These are phyloP conservation scores for Colius striatus DNA, from an alignment of 2,113 vertebrate species.

Conservation along the genomic window DNA sequence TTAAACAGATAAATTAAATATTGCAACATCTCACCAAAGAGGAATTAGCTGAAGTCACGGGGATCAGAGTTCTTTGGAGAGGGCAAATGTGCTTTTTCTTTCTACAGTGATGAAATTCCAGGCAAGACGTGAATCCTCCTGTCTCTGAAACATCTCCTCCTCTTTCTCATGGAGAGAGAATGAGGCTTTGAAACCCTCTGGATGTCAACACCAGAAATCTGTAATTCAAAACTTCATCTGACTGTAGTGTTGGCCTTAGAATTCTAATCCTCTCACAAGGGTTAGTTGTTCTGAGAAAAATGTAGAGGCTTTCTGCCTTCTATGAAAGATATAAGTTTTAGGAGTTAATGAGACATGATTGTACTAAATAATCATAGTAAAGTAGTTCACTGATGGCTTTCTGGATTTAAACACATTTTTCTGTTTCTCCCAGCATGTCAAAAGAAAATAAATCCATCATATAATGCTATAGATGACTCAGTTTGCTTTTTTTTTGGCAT, in stretches of 20 bases:
- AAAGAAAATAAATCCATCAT: not conserved
- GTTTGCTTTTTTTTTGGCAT: not conserved
- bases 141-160: not conserved
- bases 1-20: not conserved
- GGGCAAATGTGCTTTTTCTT: not conserved
- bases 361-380: not conserved
- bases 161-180: not conserved
- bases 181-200: not conserved
- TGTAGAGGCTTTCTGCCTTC: not conserved
- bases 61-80: not conserved
- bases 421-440: not conserved
- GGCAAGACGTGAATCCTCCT: not conserved
- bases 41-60: not conserved
- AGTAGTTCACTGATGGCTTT: not conserved
- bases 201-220: not conserved
- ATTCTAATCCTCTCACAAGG: not conserved
- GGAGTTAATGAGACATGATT: not conserved
- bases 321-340: not conserved
- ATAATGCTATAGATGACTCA: not conserved
- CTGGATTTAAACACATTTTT: not conserved
- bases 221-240: not conserved
- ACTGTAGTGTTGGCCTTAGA: not conserved
- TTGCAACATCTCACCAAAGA: not conserved
- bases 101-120: not conserved
- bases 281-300: not conserved